Percentiles rank a stretch among this genome's conserved stretches.
Evolutionary conservation across 2,797 vertebrate species (phyloP).

Genomic region (Delichon dasypus): DNA sequence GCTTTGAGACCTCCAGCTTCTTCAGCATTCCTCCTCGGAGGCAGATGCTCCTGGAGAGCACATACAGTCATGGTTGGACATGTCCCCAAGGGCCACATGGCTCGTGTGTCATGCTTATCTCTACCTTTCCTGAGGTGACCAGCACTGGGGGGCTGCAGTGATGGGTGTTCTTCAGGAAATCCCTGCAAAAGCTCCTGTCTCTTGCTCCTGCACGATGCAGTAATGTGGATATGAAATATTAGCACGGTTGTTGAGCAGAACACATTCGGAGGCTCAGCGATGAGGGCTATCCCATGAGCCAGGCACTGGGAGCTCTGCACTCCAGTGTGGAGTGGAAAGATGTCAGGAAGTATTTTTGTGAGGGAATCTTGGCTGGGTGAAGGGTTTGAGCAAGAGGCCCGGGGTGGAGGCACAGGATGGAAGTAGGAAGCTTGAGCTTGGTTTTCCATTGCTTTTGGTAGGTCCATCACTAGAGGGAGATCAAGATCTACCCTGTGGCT

Average conservation of each 20-base stretch:
- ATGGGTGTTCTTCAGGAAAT: neutral
- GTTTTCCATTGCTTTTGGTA: neutral
- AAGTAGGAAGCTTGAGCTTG: neutral
- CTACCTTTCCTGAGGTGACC: neutral
- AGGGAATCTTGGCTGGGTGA: neutral
- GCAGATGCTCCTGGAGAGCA: neutral
- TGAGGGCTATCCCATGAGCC: neutral
- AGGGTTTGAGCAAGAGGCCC: neutral
- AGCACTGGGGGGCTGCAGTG: neutral
- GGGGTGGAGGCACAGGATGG: accelerated
- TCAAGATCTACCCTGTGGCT: neutral
- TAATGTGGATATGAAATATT: neutral
- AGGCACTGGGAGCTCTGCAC: neutral
- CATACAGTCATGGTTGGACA: accelerated
- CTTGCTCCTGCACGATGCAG: neutral
- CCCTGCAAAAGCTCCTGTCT: neutral
- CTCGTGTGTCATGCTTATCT: neutral
- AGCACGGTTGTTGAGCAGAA: accelerated
- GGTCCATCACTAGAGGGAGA: constrained; percentile 55
- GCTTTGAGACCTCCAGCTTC: neutral
- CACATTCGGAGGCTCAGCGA: accelerated
- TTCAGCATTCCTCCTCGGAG: accelerated
- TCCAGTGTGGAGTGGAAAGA: neutral
- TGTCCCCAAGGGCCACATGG: accelerated
- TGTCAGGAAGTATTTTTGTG: neutral